phyloP scores from a whole-genome alignment of 1,140 invertebrate genomes.

The Steinernema khuongi region DNA sequence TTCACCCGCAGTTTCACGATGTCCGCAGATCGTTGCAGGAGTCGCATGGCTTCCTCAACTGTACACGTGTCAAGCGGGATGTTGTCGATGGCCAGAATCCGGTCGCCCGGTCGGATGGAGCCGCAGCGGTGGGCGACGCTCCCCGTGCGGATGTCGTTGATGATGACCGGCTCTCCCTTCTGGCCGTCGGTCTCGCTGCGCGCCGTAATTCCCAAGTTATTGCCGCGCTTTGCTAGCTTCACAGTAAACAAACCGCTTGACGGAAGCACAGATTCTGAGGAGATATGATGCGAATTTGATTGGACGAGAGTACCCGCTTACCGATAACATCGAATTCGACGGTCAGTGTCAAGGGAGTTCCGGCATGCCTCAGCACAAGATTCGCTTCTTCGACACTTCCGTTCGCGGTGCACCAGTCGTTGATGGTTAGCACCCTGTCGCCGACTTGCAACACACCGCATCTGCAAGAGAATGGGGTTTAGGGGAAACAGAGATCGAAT shows the following conservation, averaged over 20 bases:
- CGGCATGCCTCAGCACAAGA: slow-evolving; percentile 61
- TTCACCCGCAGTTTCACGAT: slow-evolving; percentile 73
- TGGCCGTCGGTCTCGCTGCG: slow-evolving; percentile 65
- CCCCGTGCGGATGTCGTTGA: slow-evolving; percentile 78
- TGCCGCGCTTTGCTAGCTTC: slow-evolving; percentile 72
- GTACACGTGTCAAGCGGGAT: slow-evolving; percentile 71
- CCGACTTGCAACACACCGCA: slow-evolving; percentile 74
- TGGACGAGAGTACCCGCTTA: slow-evolving; percentile 28
- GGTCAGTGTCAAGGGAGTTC: slow-evolving; percentile 63
- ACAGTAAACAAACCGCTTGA: slow-evolving; percentile 82
- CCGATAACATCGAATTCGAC: slow-evolving; percentile 83
- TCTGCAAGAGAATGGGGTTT: slow-evolving; percentile 49
- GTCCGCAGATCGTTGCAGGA: slow-evolving; percentile 68
- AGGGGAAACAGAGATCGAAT: background rate
- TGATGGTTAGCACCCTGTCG: slow-evolving; percentile 75
- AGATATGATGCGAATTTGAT: slow-evolving; percentile 25
- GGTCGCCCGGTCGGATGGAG: slow-evolving; percentile 77
- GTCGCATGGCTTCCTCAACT: slow-evolving; percentile 70
- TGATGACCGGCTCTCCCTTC: slow-evolving; percentile 68
- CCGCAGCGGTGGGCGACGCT: slow-evolving; percentile 78
- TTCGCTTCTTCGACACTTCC: slow-evolving; percentile 63
- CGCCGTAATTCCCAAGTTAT: slow-evolving; percentile 78
- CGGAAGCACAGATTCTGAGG: slow-evolving; percentile 74
- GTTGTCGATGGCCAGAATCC: slow-evolving; percentile 78
- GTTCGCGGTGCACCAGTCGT: slow-evolving; percentile 65